Evolutionary conservation across 2,888 invertebrate species (phyloP).

Genomic region (Dioctria rufipes): DNA sequence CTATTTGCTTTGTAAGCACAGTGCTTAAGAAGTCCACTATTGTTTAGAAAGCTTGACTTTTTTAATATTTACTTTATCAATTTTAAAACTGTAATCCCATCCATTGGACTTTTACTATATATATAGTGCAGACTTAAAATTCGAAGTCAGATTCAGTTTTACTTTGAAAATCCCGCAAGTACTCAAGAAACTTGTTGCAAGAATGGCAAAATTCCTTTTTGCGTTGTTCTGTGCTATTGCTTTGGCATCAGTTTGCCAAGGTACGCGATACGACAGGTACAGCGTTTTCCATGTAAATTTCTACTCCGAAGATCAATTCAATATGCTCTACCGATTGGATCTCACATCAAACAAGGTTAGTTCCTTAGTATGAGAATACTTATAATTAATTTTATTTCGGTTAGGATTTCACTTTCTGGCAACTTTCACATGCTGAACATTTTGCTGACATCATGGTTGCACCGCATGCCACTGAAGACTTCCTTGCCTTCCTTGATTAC

Average conservation of each 20-base stretch:
- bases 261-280: constrained; percentile 73
- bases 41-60: no score
- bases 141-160: not conserved
- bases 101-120: no score
- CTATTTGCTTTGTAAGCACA: no score
- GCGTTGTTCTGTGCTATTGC: constrained; percentile 44
- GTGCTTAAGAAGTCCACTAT: no score
- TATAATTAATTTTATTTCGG: not conserved
- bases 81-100: no score
- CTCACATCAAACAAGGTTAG: constrained; percentile 44
- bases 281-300: constrained; percentile 76
- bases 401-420: constrained; percentile 42
- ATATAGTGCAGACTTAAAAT: not conserved
- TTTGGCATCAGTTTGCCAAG: constrained; percentile 26
- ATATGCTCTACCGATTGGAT: constrained; percentile 72
- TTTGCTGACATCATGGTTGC: constrained; percentile 49
- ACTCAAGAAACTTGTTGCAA: not conserved
- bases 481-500: constrained; percentile 26
- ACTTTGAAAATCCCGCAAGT: not conserved
- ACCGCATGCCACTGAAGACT: constrained; percentile 6
- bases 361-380: not conserved
- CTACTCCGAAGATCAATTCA: constrained; percentile 72
- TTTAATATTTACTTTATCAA: no score
- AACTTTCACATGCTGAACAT: constrained; percentile 47
- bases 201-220: constrained; percentile 33